A percentile compares a stretch with the other conserved stretches of the same genome.
Evolutionary conservation across 2,797 vertebrate species (phyloP).

Genomic region (Cossypha heuglini): DNA sequence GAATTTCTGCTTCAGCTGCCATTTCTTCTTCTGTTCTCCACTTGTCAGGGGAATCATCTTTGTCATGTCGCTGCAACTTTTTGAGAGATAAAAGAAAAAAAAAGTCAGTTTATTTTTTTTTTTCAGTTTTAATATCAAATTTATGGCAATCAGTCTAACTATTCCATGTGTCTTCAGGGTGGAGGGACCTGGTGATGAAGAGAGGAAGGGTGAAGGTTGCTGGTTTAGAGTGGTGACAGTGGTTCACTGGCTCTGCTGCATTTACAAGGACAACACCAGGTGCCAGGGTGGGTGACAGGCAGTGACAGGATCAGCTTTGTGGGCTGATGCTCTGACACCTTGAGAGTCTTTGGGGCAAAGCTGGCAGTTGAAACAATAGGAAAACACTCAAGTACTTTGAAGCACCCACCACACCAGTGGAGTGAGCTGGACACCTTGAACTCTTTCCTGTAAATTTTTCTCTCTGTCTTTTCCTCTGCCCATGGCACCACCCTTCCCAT

Average conservation of each 20-base stretch:
- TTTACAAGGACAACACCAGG: background rate
- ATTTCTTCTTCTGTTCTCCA: constrained; percentile 89
- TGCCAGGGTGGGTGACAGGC: background rate
- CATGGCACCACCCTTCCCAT: background rate
- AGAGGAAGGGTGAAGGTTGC: background rate
- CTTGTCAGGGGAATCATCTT: constrained; percentile 69
- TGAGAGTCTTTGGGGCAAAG: background rate
- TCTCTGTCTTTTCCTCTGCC: background rate
- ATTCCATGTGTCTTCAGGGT: background rate
- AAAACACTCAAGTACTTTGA: background rate
- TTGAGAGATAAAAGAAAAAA: background rate
- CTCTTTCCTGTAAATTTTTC: background rate
- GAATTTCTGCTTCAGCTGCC: constrained; percentile 78
- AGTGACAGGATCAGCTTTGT: background rate
- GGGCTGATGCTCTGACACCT: background rate
- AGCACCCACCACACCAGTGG: background rate
- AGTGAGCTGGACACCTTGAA: background rate
- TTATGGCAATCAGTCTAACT: background rate
- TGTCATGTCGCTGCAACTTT: constrained; percentile 84
- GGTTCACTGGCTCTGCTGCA: background rate
- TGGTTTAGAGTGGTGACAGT: background rate
- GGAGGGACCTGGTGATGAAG: background rate
- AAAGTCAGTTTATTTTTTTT: background rate
- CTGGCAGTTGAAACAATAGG: background rate
- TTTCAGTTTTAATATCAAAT: background rate